Evolutionary conservation across 2,113 vertebrate genomes (phyloP), one percentile per base, ranked within the genome.

Genomic region (Fulica atra): DNA sequence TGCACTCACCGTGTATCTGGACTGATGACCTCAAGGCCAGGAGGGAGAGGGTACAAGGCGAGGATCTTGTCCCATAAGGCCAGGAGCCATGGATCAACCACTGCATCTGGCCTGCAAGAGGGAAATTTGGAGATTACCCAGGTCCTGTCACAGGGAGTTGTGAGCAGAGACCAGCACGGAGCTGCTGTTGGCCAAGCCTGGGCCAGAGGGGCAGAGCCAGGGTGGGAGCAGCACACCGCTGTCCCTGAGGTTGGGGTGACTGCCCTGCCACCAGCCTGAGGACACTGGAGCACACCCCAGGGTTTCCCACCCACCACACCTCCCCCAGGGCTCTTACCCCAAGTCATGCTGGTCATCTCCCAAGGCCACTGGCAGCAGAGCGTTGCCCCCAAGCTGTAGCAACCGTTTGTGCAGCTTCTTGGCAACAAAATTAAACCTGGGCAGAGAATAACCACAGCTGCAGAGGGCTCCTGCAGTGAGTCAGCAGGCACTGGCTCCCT

Each of bases 381-480:
- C 87, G 10, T 46, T 96, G 84, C 98, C 99, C 9, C 99, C 99
- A 0, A 99, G 98, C 97, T 99, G 99, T 29, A 97, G 81, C 13
- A 99, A 97, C 7, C 99, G 98, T 65, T 99, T 99, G 92, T 99
- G 96, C 31, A 99, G 98, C 93, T 99, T 99, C 97, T 99, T 99
- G 2, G 99, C 99, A 51, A 99, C 90, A n/a, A 99, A 99, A 87
- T 99, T 99, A 96, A 99, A 99, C 97, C 99, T 99, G 51, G 4
- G 35, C 25, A 83, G 64, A 77, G 42, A 91, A 83, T 0, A 77
- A 81, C 1, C 0, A 2, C 7, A 74, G 86, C 28, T 80, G 81
- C 44, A 66, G 71, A 53, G 50, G 21, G 15, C 66, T 61, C 40
- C 48, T 57, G 33, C 60, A 35, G 57, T 54, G 77, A n/a, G 60